Percentiles rank a stretch among this genome's conserved stretches.
phyloP scores from a whole-genome alignment of 2,888 invertebrate genomes.

The Idaea straminata region DNA sequence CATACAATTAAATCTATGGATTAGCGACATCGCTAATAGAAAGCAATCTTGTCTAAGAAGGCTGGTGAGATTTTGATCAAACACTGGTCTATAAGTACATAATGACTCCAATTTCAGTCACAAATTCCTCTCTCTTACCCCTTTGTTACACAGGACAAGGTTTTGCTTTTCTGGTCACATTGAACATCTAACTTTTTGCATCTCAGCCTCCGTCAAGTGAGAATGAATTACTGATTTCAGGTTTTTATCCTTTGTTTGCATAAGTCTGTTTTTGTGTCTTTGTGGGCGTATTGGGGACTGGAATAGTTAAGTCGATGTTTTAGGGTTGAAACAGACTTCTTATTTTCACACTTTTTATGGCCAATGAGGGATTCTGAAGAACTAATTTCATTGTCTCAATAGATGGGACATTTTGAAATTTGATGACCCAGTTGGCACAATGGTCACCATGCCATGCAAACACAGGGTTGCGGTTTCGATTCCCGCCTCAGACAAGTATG shows the following conservation, averaged over 20 bases:
- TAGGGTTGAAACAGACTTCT: not conserved
- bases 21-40: no score
- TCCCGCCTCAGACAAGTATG: no score
- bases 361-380: not conserved
- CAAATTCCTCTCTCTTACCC: not conserved
- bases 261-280: not conserved
- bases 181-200: conserved; percentile 6
- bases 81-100: not conserved
- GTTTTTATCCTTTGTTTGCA: conserved; percentile 3
- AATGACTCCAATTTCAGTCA: not conserved
- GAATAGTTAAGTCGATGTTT: not conserved
- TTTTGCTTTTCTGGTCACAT: not conserved
- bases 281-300: not conserved
- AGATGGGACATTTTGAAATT: not conserved
- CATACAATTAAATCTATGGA: no score
- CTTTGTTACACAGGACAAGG: not conserved
- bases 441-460: no score
- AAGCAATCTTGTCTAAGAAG: no score
- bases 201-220: conserved; percentile 2
- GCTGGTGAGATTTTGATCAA: not conserved
- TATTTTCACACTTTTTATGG: not conserved
- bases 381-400: not conserved
- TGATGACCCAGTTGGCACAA: no score
- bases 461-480: no score
- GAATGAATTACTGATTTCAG: conserved; percentile 3